Conservation (phyloP, 37 sponge, comb jelly and placozoan species). For the Chondrilla cf. caribensis region DNA sequence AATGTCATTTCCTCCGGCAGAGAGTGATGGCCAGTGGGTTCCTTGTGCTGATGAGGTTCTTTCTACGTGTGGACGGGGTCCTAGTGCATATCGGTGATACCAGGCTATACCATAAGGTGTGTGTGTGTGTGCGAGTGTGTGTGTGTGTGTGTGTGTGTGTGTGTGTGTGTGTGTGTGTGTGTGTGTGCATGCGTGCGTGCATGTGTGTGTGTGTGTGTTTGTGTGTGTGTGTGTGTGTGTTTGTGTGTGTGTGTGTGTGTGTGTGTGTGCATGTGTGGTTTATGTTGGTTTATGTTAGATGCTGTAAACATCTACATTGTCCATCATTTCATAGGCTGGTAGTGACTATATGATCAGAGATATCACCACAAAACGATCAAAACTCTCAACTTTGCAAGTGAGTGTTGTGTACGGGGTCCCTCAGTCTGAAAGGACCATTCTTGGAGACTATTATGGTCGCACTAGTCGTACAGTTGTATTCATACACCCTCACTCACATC, state of each 20-base stretch:
- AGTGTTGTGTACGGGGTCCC: neutral
- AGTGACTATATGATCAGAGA: conserved; percentile 80
- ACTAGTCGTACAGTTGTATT: no score
- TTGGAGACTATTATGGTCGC: no score
- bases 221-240: no score
- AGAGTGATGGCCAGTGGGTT: conserved; percentile 92
- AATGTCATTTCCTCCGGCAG: conserved; percentile 13
- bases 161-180: no score
- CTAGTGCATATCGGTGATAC: conserved; percentile 85
- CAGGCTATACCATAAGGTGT: conserved; percentile 73
- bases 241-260: no score
- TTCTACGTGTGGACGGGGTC: conserved; percentile 89
- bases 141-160: no score
- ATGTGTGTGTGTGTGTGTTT: no score
- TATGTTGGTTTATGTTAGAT: no score
- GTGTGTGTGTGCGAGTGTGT: neutral
- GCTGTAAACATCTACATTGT: no score
- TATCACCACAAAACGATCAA: conserved; percentile 54
- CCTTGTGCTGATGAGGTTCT: conserved; percentile 79
- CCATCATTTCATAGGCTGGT: conserved; percentile 40
- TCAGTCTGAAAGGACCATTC: no score
- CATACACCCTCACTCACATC: neutral
- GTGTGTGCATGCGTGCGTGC: no score
- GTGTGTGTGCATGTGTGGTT: no score
- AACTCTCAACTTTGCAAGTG: conserved; percentile 42